A percentile compares a stretch with the other conserved stretches of the same genome.
Conservation (phyloP, 64 coral and sea anemone genomes). For the Montipora efflorescens region DNA sequence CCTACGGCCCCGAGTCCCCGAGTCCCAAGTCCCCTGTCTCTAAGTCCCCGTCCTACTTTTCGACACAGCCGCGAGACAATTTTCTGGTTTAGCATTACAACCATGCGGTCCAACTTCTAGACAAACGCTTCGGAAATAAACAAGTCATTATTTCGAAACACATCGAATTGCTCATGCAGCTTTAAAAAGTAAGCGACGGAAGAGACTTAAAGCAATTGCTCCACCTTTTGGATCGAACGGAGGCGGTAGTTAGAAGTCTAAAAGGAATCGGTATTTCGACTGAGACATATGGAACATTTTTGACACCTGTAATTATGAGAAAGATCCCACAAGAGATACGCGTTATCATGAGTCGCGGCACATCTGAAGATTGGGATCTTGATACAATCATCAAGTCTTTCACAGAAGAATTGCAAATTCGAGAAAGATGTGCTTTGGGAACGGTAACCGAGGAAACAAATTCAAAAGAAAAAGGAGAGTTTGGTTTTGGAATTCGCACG, state of each 20-base stretch:
- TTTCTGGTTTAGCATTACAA: neutral
- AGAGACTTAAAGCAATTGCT: constrained; percentile 32
- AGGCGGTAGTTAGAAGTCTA: constrained; percentile 57
- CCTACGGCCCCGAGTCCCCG: too few relatives aligned
- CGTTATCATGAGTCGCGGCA: constrained; percentile 52
- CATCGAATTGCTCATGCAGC: constrained; percentile 74
- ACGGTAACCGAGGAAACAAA: neutral
- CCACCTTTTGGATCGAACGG: constrained; percentile 54
- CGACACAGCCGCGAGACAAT: too few relatives aligned
- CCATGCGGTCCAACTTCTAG: neutral
- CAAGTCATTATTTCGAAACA: too few relatives aligned
- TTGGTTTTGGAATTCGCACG: too few relatives aligned
- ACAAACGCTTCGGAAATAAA: too few relatives aligned
- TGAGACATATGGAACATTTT: constrained; percentile 59
- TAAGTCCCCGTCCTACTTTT: too few relatives aligned
- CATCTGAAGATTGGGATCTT: constrained; percentile 48
- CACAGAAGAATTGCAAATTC: constrained; percentile 37
- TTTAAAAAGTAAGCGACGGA: constrained; percentile 6
- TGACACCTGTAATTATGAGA: constrained; percentile 55
- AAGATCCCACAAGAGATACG: constrained; percentile 64
- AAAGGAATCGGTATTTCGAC: constrained; percentile 44
- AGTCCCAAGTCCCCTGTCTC: too few relatives aligned
- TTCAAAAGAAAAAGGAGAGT: too few relatives aligned
- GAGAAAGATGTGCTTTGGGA: constrained; percentile 55
- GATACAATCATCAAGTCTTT: constrained; percentile 25